phyloP scores from a whole-genome alignment of 2,888 invertebrate genomes.

The Thumatha senex region DNA sequence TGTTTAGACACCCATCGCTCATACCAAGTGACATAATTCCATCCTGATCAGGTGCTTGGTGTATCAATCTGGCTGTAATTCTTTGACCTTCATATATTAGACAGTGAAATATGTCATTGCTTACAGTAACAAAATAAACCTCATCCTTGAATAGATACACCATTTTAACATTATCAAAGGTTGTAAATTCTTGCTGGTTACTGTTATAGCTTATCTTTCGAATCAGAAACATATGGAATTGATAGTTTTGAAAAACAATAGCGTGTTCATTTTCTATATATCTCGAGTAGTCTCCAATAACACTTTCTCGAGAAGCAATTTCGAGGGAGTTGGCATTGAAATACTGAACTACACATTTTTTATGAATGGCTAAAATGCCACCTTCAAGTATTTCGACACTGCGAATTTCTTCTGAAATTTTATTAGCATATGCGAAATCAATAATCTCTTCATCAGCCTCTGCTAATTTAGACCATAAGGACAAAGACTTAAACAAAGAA shows the following conservation, averaged over 20 bases:
- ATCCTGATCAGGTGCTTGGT: conserved; percentile 25
- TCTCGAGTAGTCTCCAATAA: conserved; percentile 51
- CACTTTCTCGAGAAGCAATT: conserved; percentile 27
- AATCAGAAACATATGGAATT: conserved; percentile 48
- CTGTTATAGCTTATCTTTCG: conserved; percentile 37
- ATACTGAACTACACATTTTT: conserved; percentile 47
- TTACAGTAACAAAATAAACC: conserved; percentile 49
- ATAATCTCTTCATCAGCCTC: conserved; percentile 49
- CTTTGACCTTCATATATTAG: conserved; percentile 29
- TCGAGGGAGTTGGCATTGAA: conserved; percentile 55
- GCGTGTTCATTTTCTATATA: conserved; percentile 54
- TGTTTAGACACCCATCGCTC: conserved; percentile 36
- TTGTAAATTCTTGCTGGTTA: conserved; percentile 24
- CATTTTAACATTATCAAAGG: conserved; percentile 50
- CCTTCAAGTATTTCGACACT: conserved; percentile 49
- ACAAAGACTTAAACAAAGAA: conserved; percentile 59
- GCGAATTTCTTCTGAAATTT: conserved; percentile 48
- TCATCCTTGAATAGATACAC: conserved; percentile 43
- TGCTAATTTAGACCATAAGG: conserved; percentile 55
- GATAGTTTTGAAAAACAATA: conserved; percentile 43
- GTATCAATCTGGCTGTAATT: conserved; percentile 22
- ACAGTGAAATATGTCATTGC: conserved; percentile 51
- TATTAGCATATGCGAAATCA: conserved; percentile 59
- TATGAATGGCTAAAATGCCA: conserved; percentile 59
- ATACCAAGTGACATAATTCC: conserved; percentile 54